Evolutionary conservation across 2,797 vertebrate genomes (phyloP), one percentile per base, ranked within the genome.

Genomic region (Ataeniobius toweri): DNA sequence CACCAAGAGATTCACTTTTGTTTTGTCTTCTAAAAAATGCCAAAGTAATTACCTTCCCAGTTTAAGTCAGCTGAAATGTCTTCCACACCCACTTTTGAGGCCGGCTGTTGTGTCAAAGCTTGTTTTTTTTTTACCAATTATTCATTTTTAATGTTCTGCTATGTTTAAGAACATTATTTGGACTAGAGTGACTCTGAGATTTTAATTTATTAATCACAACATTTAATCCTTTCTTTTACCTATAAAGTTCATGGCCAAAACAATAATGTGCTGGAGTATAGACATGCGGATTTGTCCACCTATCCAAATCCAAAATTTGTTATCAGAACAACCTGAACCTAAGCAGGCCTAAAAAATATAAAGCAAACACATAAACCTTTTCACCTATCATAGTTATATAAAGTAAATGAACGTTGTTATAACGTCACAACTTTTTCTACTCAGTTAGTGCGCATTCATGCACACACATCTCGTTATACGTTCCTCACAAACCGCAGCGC

Each of bases 401-500:
- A 65, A 39, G 8, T 41, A 22, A 39, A 39, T 39, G 20, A 41
- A 41, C 8, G 18, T 10, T 65, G 8, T 20, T 22, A 39, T 39
- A 39, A 22, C 31, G 12, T 65, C 39, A 18, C 28, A 63, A 63
- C 16, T 67, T 67, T 67, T 8, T 55, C 20, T 10, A 48, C 36
- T 41, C 53, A 16, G 28, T 22, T 20, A 67, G 41, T 41, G 20
- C 2, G 2, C 46, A 75, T 55, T 36, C 68, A 55, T 63, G 16
- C 50, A 58, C 44, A 55, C 58, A 71, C 31, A 39, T 31, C 2
- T 10, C 2, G 53, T 36, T n/a, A 31, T 24, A 55, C 39, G 16
- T 16, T 8, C 16, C 63, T 55, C 26, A 41, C 18, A 77, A 50
- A 80, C 82, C 79, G 13, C 83, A 71, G 77, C 48, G 20, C 36